phyloP scores from a whole-genome alignment of 2,888 invertebrate species.

The Drosophila rellima region DNA sequence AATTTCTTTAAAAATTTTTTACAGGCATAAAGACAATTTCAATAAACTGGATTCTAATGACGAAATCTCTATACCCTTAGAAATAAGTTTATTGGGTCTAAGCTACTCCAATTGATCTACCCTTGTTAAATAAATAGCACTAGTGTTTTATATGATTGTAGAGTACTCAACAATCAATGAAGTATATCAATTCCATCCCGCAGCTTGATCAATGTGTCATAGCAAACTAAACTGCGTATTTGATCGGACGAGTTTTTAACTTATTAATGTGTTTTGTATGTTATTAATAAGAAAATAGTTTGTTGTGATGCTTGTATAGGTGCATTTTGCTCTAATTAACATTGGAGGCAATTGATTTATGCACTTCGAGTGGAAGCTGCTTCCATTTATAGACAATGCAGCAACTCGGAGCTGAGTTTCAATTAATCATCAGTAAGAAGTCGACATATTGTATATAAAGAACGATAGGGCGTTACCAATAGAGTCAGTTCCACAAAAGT shows the following conservation, averaged over 20 bases:
- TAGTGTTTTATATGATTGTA: not conserved
- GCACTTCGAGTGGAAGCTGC: constrained; percentile 57
- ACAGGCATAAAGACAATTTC: too few species aligned
- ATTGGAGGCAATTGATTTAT: constrained; percentile 65
- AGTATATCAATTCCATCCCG: not conserved
- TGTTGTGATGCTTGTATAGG: constrained; percentile 48
- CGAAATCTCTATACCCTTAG: not conserved
- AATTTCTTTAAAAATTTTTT: too few species aligned
- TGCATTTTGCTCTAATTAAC: constrained; percentile 60
- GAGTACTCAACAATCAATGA: not conserved
- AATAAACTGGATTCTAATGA: too few species aligned
- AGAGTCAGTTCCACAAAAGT: constrained; percentile 57
- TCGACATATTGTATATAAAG: constrained; percentile 60
- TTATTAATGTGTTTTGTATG: constrained; percentile 19
- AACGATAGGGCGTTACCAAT: constrained; percentile 54
- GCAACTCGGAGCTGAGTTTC: constrained; percentile 14
- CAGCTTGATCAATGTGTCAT: constrained; percentile 5
- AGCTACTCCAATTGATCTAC: too few species aligned
- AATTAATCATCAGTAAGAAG: constrained; percentile 50
- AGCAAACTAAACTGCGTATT: constrained; percentile 43
- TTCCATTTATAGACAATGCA: constrained; percentile 70
- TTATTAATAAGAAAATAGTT: constrained; percentile 52
- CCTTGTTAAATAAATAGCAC: too few species aligned
- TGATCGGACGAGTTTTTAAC: constrained; percentile 29
- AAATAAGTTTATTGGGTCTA: not conserved